Evolutionary conservation across 2,113 vertebrate species (phyloP).

Genomic region (Sinocyclocheilus rhinocerous): DNA sequence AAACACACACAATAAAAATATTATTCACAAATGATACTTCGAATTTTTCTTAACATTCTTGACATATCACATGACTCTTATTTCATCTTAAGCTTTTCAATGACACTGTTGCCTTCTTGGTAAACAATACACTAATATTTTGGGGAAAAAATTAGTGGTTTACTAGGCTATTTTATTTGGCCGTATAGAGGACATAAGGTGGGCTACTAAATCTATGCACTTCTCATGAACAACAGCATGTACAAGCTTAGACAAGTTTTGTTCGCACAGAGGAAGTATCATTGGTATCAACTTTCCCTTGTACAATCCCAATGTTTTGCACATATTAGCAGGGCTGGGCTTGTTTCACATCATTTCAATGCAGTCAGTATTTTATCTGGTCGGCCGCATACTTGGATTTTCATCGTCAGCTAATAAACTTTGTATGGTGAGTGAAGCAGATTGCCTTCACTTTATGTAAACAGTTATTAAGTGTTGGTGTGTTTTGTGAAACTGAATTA

Average conservation of each 20-base stretch:
- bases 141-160: no score
- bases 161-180: no score
- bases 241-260: constrained; percentile 1
- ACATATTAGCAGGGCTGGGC: not conserved
- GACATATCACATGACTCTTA: no score
- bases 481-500: not conserved
- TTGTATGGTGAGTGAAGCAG: not conserved
- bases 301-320: not conserved
- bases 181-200: no score
- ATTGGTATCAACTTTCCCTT: not conserved
- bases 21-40: no score
- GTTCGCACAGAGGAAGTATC: not conserved
- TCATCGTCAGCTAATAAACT: not conserved
- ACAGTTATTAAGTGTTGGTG: not conserved
- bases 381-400: not conserved
- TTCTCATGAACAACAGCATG: not conserved
- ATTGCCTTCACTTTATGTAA: not conserved
- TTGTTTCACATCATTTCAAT: not conserved
- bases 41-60: no score
- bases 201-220: not conserved
- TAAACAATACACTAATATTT: no score
- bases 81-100: no score
- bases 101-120: no score
- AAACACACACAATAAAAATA: no score
- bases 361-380: not conserved